phyloP scores from a whole-genome alignment of 2,113 vertebrate genomes.

The Orthonyx spaldingii region DNA sequence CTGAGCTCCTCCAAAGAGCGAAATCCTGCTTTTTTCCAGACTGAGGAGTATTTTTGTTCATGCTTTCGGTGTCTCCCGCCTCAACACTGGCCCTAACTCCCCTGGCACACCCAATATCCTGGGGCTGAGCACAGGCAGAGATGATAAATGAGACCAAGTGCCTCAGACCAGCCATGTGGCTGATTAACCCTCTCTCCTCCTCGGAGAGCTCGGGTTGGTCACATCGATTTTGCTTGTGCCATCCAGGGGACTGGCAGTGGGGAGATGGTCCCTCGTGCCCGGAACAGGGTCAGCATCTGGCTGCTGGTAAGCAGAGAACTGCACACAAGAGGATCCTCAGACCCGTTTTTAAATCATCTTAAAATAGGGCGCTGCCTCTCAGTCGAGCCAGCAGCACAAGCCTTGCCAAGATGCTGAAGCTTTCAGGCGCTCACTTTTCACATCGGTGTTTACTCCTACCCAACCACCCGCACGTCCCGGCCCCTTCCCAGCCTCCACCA shows the following conservation, averaged over 20 bases:
- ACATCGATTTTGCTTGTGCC: rapidly evolving
- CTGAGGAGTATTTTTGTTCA: not conserved
- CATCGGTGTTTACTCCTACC: not conserved
- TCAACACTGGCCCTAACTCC: not conserved
- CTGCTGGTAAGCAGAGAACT: not conserved
- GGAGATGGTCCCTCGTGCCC: not conserved
- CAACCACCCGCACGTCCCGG: not conserved
- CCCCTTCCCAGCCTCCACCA: not conserved
- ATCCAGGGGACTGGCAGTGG: not conserved
- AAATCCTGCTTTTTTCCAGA: not conserved
- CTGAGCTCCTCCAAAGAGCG: not conserved
- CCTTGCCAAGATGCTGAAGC: not conserved
- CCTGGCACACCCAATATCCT: not conserved
- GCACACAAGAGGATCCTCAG: not conserved
- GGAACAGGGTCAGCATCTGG: not conserved
- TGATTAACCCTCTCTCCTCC: not conserved
- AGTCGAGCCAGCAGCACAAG: not conserved
- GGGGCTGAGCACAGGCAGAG: not conserved
- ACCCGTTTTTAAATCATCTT: not conserved
- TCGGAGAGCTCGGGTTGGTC: rapidly evolving
- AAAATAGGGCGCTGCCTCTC: not conserved
- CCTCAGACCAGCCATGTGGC: not conserved
- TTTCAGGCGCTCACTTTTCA: not conserved
- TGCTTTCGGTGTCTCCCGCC: rapidly evolving
- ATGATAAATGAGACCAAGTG: not conserved